These are phyloP conservation scores for Microtus montanus DNA, from an alignment of 2,113 vertebrate genomes.

Conservation along the genomic window DNA sequence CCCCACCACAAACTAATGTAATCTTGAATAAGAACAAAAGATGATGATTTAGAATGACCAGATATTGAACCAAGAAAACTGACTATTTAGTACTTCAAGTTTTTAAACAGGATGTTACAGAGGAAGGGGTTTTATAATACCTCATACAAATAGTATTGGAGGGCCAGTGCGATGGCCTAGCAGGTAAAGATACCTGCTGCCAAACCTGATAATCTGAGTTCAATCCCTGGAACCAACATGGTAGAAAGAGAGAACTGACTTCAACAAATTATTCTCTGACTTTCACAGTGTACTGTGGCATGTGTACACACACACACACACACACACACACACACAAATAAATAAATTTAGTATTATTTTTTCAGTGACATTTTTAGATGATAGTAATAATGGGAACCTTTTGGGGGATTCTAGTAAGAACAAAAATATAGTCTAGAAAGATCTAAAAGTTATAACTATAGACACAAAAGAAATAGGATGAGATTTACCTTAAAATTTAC, in stretches of 20 bases:
- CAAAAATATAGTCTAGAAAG: constrained; percentile 21
- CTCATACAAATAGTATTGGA: not conserved
- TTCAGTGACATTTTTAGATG: constrained; percentile 41
- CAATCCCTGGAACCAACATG: not conserved
- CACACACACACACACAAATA: not conserved
- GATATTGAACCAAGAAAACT: not conserved
- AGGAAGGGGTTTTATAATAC: not conserved
- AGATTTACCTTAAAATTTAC: constrained; percentile 31
- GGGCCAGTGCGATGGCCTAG: not conserved
- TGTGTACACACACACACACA: no score
- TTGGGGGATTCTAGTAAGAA: not conserved
- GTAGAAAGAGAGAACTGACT: not conserved
- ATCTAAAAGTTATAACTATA: not conserved
- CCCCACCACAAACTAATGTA: not conserved
- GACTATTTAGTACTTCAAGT: not conserved
- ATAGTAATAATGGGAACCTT: not conserved
- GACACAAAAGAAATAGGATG: constrained; percentile 31
- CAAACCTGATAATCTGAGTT: not conserved
- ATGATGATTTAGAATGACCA: constrained; percentile 36
- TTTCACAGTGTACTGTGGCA: not conserved
- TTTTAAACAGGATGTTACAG: not conserved
- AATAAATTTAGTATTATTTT: not conserved
- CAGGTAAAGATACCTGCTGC: not conserved
- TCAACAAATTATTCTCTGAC: not conserved
- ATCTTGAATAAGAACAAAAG: constrained; percentile 40